phyloP scores from a whole-genome alignment of 2,888 invertebrate genomes.

The Tachina grossa region DNA sequence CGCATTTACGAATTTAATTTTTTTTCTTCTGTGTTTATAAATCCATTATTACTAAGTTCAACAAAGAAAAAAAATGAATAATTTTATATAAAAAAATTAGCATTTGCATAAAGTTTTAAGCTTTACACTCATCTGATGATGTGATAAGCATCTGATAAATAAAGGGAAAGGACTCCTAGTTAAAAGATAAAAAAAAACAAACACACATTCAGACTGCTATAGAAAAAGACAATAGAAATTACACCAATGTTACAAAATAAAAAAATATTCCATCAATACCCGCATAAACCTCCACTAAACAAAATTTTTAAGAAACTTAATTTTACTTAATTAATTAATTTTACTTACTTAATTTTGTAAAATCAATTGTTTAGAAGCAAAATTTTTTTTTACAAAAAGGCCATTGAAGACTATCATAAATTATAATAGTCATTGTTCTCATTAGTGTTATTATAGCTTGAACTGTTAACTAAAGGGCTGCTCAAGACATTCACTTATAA shows the following conservation, averaged over 20 bases:
- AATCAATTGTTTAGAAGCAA: too few relatives aligned
- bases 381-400: too few relatives aligned
- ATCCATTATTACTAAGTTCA: neutral
- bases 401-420: too few relatives aligned
- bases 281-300: neutral
- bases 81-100: neutral
- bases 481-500: too few relatives aligned
- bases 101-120: neutral
- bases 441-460: too few relatives aligned
- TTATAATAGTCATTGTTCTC: too few relatives aligned
- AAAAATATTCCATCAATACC: neutral
- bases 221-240: conserved; percentile 16
- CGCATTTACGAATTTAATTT: neutral
- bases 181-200: neutral
- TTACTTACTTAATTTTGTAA: too few relatives aligned
- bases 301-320: too few relatives aligned
- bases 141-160: neutral
- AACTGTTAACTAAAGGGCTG: too few relatives aligned
- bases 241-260: neutral
- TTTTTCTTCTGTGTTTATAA: neutral
- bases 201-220: neutral
- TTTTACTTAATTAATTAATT: too few relatives aligned
- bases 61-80: neutral
- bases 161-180: too few relatives aligned
- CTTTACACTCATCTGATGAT: neutral